Conservation (phyloP, 2,113 vertebrate genomes). For the Machaerirhynchus nigripectus region DNA sequence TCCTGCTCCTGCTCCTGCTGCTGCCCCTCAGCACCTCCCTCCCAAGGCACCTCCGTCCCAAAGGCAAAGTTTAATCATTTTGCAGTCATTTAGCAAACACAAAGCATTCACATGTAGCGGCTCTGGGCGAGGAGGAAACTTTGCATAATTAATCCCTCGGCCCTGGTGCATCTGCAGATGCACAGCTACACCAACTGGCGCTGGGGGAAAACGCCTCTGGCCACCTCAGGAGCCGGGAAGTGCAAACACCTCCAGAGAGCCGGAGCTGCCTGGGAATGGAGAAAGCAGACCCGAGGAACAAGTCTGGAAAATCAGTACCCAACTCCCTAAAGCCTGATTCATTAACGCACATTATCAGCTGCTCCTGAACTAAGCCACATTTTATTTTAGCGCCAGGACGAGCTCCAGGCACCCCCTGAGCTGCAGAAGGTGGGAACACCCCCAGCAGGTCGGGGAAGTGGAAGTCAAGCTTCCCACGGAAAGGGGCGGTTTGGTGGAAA, state of each 20-base stretch:
- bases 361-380: background rate
- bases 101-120: background rate
- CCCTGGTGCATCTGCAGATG: background rate
- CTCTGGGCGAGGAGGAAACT: background rate
- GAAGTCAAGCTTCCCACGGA: background rate
- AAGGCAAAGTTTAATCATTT: background rate
- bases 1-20: background rate
- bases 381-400: background rate
- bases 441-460: background rate
- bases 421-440: background rate
- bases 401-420: background rate
- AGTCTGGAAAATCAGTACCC: background rate
- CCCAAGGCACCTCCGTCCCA: background rate
- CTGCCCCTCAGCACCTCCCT: background rate
- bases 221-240: background rate
- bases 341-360: background rate
- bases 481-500: background rate
- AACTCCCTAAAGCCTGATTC: background rate
- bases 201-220: background rate
- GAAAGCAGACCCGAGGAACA: background rate
- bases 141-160: background rate
- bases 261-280: background rate
- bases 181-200: conserved; percentile 53
- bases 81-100: conserved; percentile 4
- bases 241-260: background rate